Evolutionary conservation across 2,797 vertebrate genomes (phyloP).

Genomic region (Eulemur coronatus): DNA sequence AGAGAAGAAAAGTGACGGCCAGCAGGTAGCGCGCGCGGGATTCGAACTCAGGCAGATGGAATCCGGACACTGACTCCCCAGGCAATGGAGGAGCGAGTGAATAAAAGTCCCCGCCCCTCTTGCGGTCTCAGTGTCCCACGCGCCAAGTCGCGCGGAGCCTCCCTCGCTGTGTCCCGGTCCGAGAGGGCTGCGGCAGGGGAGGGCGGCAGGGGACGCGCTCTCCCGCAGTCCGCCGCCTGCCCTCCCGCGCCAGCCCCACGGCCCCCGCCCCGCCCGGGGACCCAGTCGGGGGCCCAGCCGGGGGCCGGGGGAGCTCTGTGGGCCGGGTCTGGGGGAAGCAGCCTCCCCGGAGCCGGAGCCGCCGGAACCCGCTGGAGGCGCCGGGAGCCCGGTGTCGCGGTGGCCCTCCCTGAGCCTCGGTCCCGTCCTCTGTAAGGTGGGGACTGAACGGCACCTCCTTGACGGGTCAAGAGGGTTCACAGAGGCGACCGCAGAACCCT

Average conservation of each 20-base stretch:
- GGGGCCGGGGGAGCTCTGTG: too few relatives aligned
- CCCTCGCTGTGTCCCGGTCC: background rate
- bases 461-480: background rate
- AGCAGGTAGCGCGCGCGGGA: too few relatives aligned
- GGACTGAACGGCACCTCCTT: background rate
- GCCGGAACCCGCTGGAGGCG: background rate
- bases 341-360: background rate
- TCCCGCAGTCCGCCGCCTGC: background rate
- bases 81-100: too few relatives aligned
- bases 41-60: background rate
- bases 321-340: too few relatives aligned
- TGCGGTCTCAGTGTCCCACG: background rate
- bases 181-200: background rate
- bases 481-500: too few relatives aligned
- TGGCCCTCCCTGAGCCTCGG: background rate
- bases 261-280: background rate
- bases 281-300: background rate
- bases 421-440: background rate
- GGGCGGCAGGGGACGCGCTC: background rate
- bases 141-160: background rate
- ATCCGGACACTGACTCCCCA: background rate
- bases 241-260: background rate
- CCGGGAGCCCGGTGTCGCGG: fast-evolving
- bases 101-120: background rate
- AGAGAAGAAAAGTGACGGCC: background rate